Base-by-base conservation (phyloP, 2,888 invertebrate genomes). In the Ophioninae sp. region DNA sequence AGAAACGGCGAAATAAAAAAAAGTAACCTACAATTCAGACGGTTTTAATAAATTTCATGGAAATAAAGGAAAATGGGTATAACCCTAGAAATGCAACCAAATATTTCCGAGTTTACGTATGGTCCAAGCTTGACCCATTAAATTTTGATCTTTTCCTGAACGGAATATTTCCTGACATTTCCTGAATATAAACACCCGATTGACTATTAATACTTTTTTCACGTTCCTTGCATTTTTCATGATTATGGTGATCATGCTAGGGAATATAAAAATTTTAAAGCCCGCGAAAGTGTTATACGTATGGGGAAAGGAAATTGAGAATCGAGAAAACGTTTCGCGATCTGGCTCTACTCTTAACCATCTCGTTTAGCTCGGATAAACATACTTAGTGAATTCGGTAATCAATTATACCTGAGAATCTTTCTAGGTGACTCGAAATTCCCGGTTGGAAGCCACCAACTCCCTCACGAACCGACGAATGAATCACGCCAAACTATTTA, bases 401-500 rank as follows among this genome's bases (percentile, higher is more conserved):
- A 23, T 67, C 23, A 67, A 68, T 59, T 37, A 30, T 30, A 61
- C 44, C 68, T 77, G 59, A 77, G 76, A 77, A 59, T 68, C 59
- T 23, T 58, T 20, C 41, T 44, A 67, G 59, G 68, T 68, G 68
- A 68, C 68, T 20, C 30, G 75, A 59, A 44, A 39, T 10, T 58
- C 68, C 10, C 41, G 41, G 17, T 76, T 58, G 68, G 41, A 20
- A 64, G 39, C 67, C 13, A 22, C 61, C 44, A 61, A 76, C 59
- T 75, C 22, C 39, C 39, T 68, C 59, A 76, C 59, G 76, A 59
- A 61, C 39, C 68, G 10, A 76, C 44, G 22, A 58, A 30, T 41
- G 44, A 76, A 59, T 68, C 23, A 58, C 41, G 30, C n/a, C 22
- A 76, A 67, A 68, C 68, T n/a, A 68, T 68, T 68, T 67, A 41